phyloP scores from a whole-genome alignment of 2,797 vertebrate genomes.

The Octomys mimax region DNA sequence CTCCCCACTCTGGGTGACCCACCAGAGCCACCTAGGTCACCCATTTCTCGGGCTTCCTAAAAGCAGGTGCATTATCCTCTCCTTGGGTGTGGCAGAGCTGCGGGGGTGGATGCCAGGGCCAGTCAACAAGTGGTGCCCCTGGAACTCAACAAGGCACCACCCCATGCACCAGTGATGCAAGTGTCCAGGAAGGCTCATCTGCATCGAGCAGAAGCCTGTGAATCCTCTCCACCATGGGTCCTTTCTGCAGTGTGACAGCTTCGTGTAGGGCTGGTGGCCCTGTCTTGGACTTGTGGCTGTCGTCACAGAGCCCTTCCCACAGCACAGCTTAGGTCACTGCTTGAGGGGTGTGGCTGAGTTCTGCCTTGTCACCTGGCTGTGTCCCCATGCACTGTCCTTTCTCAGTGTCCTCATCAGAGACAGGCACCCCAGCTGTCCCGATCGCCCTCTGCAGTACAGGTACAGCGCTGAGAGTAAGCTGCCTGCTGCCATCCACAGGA shows the following conservation, averaged over 20 bases:
- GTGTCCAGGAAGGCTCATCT: conserved; percentile 83
- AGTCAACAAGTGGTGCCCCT: neutral
- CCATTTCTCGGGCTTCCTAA: conserved; percentile 60
- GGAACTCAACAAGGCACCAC: conserved; percentile 77
- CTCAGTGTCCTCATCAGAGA: neutral
- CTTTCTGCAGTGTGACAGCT: conserved; percentile 79
- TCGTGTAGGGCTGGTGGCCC: conserved; percentile 80
- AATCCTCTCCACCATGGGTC: conserved; percentile 84
- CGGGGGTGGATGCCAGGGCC: conserved; percentile 71
- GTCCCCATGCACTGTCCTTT: neutral
- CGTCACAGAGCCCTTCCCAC: conserved; percentile 79
- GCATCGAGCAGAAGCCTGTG: conserved; percentile 83
- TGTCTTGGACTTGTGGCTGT: conserved; percentile 80
- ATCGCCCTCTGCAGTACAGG: accelerated
- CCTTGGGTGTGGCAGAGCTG: conserved; percentile 19
- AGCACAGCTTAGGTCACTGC: neutral
- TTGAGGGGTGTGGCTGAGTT: neutral
- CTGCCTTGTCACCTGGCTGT: neutral
- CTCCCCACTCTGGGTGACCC: conserved; percentile 33
- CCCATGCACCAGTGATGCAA: conserved; percentile 85
- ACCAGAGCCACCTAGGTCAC: conserved; percentile 58
- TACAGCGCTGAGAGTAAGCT: accelerated
- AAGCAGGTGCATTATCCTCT: neutral
- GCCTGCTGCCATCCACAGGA: neutral
- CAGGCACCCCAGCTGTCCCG: neutral